Conservation (phyloP, 2,113 vertebrate genomes). For the Numenius arquata region DNA sequence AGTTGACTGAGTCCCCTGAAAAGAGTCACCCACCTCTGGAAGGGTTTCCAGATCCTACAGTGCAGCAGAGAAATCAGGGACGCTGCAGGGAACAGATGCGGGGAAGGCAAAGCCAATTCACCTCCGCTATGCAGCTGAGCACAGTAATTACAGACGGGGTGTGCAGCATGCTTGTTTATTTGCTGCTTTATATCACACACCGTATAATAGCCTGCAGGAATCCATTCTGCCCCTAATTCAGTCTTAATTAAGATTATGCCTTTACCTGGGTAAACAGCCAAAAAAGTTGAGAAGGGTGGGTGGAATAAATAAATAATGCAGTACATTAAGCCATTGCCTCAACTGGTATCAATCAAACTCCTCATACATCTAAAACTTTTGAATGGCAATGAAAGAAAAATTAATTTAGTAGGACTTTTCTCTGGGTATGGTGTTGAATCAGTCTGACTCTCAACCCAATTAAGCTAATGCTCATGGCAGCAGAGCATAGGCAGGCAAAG, state of each 20-base stretch:
- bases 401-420: not conserved
- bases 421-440: not conserved
- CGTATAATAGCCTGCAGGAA: not conserved
- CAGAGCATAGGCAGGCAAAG: not conserved
- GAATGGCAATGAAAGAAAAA: not conserved
- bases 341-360: not conserved
- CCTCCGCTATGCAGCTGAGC: not conserved
- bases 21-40: not conserved
- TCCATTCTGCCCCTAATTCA: not conserved
- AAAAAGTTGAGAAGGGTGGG: not conserved
- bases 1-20: not conserved
- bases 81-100: not conserved
- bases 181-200: not conserved
- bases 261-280: slow-evolving; percentile 2
- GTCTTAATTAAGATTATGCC: slow-evolving; percentile 23
- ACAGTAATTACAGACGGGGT: not conserved
- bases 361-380: not conserved
- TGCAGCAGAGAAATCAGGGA: not conserved
- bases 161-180: not conserved
- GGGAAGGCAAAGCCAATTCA: not conserved
- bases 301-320: not conserved
- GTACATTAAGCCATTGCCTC: not conserved
- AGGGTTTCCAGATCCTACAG: not conserved
- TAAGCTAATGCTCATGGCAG: not conserved
- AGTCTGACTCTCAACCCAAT: not conserved